Conservation (phyloP, 2,888 invertebrate genomes). For the Euphydryas editha region DNA sequence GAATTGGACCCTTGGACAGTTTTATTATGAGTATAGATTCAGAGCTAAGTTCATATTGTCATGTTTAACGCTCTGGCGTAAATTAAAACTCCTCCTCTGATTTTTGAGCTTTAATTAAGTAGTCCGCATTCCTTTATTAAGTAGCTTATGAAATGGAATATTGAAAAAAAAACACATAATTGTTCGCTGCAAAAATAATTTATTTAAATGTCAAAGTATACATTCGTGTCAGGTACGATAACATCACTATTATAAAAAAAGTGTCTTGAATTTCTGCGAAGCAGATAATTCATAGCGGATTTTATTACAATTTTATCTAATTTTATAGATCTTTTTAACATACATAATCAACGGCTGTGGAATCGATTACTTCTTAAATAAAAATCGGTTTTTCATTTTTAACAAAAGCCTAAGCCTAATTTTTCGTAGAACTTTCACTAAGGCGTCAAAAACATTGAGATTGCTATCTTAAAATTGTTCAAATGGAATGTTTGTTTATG, state of each 20-base stretch:
- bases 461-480: neutral
- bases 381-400: neutral
- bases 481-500: conserved; percentile 1
- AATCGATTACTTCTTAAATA: neutral
- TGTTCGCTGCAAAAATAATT: neutral
- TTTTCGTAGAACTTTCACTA: neutral
- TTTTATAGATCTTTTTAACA: conserved; percentile 2
- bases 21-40: no score
- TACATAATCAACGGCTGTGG: neutral
- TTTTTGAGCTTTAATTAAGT: no score
- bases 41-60: no score
- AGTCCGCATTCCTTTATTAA: no score
- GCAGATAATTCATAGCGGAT: neutral
- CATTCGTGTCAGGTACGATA: neutral
- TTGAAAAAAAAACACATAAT: neutral
- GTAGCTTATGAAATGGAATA: neutral
- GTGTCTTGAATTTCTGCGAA: neutral
- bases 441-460: neutral
- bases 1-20: no score
- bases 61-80: no score
- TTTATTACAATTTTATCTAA: neutral
- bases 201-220: neutral
- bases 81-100: no score
- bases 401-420: neutral
- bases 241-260: neutral